A percentile compares a stretch with the other conserved stretches of the same genome.
Evolutionary conservation across 2,113 vertebrate species (phyloP).

Genomic region (Gymnarchus niloticus): DNA sequence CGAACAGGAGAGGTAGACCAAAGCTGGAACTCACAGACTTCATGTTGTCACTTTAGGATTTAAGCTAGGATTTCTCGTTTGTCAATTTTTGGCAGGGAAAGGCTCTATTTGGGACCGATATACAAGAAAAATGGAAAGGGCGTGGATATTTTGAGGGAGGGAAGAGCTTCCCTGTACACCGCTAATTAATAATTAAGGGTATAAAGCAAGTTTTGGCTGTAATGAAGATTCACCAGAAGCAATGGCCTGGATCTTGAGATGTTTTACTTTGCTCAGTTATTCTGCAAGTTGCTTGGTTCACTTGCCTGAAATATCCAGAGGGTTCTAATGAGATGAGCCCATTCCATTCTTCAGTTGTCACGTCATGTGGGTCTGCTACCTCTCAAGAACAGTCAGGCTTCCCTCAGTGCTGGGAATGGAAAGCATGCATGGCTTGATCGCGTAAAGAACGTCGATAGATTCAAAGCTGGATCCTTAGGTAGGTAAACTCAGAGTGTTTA

Average conservation of each 20-base stretch:
- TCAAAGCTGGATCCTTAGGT: background rate
- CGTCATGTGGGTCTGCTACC: background rate
- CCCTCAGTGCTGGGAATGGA: background rate
- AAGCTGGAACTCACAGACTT: background rate
- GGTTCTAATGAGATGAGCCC: background rate
- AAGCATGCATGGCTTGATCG: background rate
- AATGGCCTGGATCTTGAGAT: background rate
- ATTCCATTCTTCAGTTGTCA: background rate
- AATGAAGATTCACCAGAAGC: background rate
- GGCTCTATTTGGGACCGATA: background rate
- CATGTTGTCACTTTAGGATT: background rate
- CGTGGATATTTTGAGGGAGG: background rate
- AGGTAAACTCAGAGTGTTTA: background rate
- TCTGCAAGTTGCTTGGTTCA: background rate
- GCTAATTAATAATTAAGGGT: background rate
- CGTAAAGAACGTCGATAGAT: background rate
- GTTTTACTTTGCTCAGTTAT: background rate
- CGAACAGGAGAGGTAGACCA: background rate
- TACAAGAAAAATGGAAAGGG: background rate
- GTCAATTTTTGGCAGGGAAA: background rate
- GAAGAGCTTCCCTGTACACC: background rate
- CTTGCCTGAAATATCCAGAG: background rate
- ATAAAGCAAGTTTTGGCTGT: background rate
- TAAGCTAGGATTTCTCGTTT: background rate
- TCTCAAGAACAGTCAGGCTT: background rate